Evolutionary conservation across 2,113 vertebrate species (phyloP).

Genomic region (Oriolus oriolus): DNA sequence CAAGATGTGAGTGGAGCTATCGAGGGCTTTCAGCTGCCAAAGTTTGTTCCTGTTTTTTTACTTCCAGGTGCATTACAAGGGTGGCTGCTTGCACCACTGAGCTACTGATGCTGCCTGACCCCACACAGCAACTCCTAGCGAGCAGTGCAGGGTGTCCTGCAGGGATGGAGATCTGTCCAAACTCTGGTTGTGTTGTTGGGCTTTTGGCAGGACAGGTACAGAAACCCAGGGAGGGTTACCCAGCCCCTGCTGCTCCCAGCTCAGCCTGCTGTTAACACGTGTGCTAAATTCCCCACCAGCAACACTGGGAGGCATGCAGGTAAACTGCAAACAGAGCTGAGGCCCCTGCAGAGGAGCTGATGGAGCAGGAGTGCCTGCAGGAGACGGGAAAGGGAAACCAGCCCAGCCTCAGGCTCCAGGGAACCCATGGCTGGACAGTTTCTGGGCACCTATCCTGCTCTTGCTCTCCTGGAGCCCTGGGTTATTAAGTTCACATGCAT

Average conservation of each 20-base stretch:
- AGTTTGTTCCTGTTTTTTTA: not conserved
- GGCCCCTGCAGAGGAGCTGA: not conserved
- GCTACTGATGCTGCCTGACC: not conserved
- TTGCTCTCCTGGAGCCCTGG: not conserved
- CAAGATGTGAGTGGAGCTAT: rapidly evolving
- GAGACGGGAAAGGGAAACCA: not conserved
- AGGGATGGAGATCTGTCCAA: not conserved
- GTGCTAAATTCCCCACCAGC: not conserved
- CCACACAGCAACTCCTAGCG: rapidly evolving
- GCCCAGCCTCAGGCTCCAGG: not conserved
- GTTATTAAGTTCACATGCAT: not conserved
- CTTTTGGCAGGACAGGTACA: not conserved
- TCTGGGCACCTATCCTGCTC: not conserved
- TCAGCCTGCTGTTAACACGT: not conserved
- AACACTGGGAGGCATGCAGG: not conserved
- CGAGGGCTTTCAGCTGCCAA: not conserved
- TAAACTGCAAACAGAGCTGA: not conserved
- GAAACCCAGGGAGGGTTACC: not conserved
- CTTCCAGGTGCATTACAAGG: not conserved
- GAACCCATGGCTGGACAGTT: not conserved
- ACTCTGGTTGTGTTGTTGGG: not conserved
- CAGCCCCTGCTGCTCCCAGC: not conserved
- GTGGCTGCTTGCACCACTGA: not conserved
- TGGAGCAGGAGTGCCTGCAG: not conserved
- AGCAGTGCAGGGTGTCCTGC: not conserved